phyloP scores from a whole-genome alignment of 2,113 vertebrate genomes.

The Melanerpes aurifrons region DNA sequence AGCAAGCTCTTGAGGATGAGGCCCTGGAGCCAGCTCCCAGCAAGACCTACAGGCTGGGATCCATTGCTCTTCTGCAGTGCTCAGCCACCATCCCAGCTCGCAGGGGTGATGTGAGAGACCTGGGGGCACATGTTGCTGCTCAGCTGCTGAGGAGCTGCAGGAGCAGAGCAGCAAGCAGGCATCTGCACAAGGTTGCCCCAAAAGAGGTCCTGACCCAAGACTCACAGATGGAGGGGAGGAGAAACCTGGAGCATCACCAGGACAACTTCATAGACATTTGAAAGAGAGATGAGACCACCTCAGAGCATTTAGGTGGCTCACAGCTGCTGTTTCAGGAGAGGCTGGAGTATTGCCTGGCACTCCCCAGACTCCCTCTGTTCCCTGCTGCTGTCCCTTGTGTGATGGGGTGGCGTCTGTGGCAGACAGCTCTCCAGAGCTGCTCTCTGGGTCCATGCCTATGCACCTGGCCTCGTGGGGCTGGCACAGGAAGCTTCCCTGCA shows the following conservation, averaged over 20 bases:
- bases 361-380: neutral
- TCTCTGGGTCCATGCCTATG: neutral
- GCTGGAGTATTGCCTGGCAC: neutral
- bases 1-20: neutral
- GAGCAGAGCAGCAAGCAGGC: neutral
- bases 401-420: too few relatives aligned
- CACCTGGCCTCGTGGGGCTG: too few relatives aligned
- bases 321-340: neutral
- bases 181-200: neutral
- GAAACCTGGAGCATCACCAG: neutral
- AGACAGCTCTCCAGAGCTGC: neutral
- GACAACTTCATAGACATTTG: too few relatives aligned
- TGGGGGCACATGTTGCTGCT: rapidly evolving
- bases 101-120: neutral
- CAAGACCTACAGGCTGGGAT: neutral
- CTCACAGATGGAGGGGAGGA: neutral
- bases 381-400: neutral
- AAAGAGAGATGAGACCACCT: neutral
- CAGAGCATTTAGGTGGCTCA: neutral
- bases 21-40: neutral
- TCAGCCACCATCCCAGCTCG: rapidly evolving
- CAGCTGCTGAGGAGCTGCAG: neutral
- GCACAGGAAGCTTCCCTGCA: neutral
- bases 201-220: neutral
- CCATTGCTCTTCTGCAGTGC: neutral